These are phyloP conservation scores for Eubasilissa regina DNA, from an alignment of 1,140 invertebrate species.

Conservation along the genomic window DNA sequence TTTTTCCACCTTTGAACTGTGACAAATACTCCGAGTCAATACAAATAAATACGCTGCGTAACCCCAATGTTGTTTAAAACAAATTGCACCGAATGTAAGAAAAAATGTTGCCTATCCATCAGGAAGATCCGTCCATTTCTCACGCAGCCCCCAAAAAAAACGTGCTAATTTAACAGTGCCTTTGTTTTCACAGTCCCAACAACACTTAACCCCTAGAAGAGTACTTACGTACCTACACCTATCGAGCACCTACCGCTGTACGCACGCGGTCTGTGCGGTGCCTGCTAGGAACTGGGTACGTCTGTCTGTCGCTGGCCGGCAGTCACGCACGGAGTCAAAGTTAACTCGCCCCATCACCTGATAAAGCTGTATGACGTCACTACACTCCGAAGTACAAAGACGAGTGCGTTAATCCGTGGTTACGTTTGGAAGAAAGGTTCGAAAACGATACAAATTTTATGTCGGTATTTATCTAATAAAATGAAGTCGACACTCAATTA, in stretches of 20 bases:
- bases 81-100: conserved; percentile 48
- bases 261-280: background rate
- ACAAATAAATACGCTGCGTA: conserved; percentile 59
- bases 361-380: conserved; percentile 53
- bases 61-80: conserved; percentile 46
- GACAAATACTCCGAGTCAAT: conserved; percentile 56
- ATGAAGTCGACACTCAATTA: too few species aligned
- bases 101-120: conserved; percentile 57
- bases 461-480: too few species aligned
- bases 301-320: background rate
- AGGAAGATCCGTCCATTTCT: conserved; percentile 60
- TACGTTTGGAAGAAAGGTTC: too few species aligned
- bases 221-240: background rate
- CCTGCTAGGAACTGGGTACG: background rate
- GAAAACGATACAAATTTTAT: too few species aligned
- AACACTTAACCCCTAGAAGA: conserved; percentile 33
- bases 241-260: background rate
- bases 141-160: conserved; percentile 52
- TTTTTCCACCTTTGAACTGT: conserved; percentile 44
- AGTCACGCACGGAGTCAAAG: conserved; percentile 22
- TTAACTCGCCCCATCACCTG: conserved; percentile 31
- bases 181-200: conserved; percentile 44
- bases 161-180: conserved; percentile 57
- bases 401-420: too few species aligned
- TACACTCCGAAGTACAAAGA: background rate